Evolutionary conservation across 2,113 vertebrate genomes (phyloP).

Genomic region (Leucosticte australis): DNA sequence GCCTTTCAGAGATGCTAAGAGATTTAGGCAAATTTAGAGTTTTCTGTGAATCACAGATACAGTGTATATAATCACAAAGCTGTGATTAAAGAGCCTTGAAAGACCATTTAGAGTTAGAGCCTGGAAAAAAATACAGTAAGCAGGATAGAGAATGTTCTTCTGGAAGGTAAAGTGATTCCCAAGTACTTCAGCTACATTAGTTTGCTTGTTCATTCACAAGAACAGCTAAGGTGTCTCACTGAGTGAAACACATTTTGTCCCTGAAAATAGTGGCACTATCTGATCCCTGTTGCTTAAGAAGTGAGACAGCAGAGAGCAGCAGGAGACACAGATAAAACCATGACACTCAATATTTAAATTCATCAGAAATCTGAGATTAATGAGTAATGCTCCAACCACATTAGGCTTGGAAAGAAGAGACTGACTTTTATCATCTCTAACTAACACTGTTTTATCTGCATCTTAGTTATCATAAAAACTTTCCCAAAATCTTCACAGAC

Average conservation of each 20-base stretch:
- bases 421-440: slow-evolving; percentile 15
- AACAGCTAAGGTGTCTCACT: background rate
- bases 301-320: background rate
- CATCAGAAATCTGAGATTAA: background rate
- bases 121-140: background rate
- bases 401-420: slow-evolving; percentile 17
- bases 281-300: slow-evolving; percentile 12
- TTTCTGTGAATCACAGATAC: background rate
- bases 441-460: slow-evolving; percentile 33
- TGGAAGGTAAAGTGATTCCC: background rate
- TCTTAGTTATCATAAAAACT: background rate
- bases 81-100: background rate
- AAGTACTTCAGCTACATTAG: background rate
- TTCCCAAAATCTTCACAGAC: background rate
- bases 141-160: background rate
- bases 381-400: background rate
- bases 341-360: background rate
- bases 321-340: background rate
- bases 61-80: background rate
- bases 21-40: background rate
- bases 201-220: background rate
- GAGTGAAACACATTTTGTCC: background rate
- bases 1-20: background rate
- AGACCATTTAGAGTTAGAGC: background rate
- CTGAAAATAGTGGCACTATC: background rate